A percentile compares a stretch with the other conserved stretches of the same genome.
phyloP scores from a whole-genome alignment of 2,113 vertebrate genomes.

The Dromaius novaehollandiae region DNA sequence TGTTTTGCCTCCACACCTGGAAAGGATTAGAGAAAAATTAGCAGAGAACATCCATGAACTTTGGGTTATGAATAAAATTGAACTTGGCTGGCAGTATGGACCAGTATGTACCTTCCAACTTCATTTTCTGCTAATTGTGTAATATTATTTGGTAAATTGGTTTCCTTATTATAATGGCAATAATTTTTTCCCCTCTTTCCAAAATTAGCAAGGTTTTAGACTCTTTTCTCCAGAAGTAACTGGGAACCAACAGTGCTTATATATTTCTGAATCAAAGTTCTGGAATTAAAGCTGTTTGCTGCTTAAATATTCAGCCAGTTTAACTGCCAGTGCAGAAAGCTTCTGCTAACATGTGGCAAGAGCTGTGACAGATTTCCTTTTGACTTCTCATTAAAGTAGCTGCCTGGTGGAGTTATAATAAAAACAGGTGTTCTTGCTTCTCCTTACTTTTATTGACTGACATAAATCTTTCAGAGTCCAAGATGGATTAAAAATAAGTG shows the following conservation, averaged over 20 bases:
- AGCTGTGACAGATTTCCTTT: not conserved
- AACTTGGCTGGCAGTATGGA: conserved; percentile 95
- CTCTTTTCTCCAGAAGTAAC: not conserved
- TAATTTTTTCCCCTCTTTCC: not conserved
- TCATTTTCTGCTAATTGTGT: not conserved
- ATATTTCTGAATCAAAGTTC: not conserved
- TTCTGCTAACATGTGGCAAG: not conserved
- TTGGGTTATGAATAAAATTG: conserved; percentile 99
- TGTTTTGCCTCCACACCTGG: conserved; percentile 90
- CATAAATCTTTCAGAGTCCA: not conserved
- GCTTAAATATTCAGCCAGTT: not conserved
- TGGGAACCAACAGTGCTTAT: not conserved
- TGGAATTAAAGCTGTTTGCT: not conserved
- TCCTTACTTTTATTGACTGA: not conserved
- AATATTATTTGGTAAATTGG: not conserved
- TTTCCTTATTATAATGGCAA: not conserved
- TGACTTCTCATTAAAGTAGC: not conserved
- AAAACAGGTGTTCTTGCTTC: not conserved
- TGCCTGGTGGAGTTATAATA: not conserved
- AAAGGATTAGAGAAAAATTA: conserved; percentile 93
- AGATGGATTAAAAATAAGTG: not conserved
- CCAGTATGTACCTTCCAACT: conserved; percentile 77
- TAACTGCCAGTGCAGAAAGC: not conserved
- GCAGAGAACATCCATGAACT: conserved; percentile 98
- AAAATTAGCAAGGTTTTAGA: not conserved